phyloP scores from a whole-genome alignment of 1,140 invertebrate species.

The Theocolax elegans region DNA sequence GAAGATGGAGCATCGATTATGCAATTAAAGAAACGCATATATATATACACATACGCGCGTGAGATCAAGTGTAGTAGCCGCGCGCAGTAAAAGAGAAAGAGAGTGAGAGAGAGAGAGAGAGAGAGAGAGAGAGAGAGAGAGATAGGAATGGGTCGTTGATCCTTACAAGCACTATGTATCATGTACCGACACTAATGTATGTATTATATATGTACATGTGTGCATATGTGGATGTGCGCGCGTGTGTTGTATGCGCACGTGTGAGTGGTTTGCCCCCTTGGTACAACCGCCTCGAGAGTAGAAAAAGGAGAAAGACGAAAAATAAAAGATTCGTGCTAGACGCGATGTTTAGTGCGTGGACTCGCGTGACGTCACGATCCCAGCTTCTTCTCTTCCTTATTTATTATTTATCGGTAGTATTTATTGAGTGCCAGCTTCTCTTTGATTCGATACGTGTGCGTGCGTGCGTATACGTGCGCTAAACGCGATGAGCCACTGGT shows the following conservation, averaged over 20 bases:
- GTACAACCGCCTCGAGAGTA: background rate
- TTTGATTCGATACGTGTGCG: too few relatives aligned
- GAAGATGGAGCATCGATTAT: slow-evolving; percentile 6
- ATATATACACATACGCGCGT: too few relatives aligned
- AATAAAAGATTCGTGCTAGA: background rate
- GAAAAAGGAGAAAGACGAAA: background rate
- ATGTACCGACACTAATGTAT: slow-evolving; percentile 15
- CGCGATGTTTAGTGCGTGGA: slow-evolving; percentile 6
- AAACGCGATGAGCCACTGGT: too few relatives aligned
- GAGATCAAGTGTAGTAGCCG: slow-evolving; percentile 17
- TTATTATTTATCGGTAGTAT: background rate
- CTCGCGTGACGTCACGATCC: slow-evolving; percentile 11
- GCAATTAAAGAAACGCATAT: slow-evolving; percentile 28
- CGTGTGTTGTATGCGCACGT: too few relatives aligned
- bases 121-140: slow-evolving; percentile 31
- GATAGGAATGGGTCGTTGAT: slow-evolving; percentile 73
- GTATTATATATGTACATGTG: background rate
- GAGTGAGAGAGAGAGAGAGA: too few relatives aligned
- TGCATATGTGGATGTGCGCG: too few relatives aligned
- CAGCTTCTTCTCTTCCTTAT: background rate
- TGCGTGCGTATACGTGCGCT: too few relatives aligned
- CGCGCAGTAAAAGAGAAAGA: too few relatives aligned
- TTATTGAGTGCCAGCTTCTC: background rate
- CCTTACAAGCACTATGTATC: slow-evolving; percentile 62
- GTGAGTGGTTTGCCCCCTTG: background rate